Evolutionary conservation across 2,797 vertebrate species (phyloP), one percentile per base, ranked within the genome.

Genomic region (Poeciliopsis infans): DNA sequence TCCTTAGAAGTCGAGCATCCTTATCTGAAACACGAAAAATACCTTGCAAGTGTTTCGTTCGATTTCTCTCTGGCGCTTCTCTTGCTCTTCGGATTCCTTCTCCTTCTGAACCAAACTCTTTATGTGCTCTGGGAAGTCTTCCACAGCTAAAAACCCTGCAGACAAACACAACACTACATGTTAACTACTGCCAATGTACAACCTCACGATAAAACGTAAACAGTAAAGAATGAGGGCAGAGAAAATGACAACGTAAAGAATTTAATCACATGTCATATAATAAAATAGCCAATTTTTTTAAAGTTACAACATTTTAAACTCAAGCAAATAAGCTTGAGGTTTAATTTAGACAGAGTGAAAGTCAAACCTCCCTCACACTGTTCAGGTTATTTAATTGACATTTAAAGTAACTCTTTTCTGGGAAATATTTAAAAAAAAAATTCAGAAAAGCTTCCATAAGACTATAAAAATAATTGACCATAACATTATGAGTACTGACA

Each of bases 31-130:
- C 18, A 12, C 36, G 41, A 55, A 16, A 23, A 23, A 10, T 86
- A 99, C 98, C 96, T 99, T 99, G 97, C 98, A 99, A 1, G 98
- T 99, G 91, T 99, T 99, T 66, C 98, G 97, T 68, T 99, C 98
- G 47, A 99, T 99, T 95, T 99, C 98, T 86, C 98, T 96, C 85
- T 98, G 98, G 55, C 97, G 96, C 91, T 99, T 99, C 83, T 99
- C 98, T 82, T 99, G 97, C 89, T 99, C 98, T 92, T 99, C 98
- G 43, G 96, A 92, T 89, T 99, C 98, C 92, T 97, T 97, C 89
- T 99, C 98, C 86, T 95, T 98, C 88, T 98, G 97, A 81, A 99
- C 97, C 88, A 99, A 92, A 77, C 91, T 95, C 89, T 96, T 97
- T 86, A 99, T 99, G 93, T 99, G 98, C 89, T 97, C 96, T 64